Base-by-base conservation (phyloP, 1,140 invertebrate species). In the Cylas formicarius region DNA sequence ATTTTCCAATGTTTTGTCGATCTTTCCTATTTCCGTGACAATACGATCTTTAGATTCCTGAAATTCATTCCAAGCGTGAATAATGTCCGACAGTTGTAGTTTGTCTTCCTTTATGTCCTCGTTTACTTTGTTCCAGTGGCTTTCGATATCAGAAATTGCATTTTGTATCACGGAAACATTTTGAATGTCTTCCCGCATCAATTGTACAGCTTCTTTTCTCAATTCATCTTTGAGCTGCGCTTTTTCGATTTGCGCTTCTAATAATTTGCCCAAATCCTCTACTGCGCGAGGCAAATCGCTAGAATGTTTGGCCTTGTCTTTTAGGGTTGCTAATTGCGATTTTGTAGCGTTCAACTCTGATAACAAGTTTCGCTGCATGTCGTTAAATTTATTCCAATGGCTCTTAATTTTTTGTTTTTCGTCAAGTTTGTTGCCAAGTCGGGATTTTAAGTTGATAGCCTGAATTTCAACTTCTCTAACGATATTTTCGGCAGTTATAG, bases 121-220 rank as follows among this genome's bases (percentile, higher is more conserved):
- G 40, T 82, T 79, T 0, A 88, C 67, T 56, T 82, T 81, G 56
- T 89, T 86, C 76, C 83, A 91, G 43, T 81, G 81, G 19, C 77
- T 75, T 51, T 90, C 85, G 23, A 86, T 74, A 0, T 80, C 74
- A 2, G 83, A 74, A 1, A 91, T 58, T 23, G 80, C 77, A 43
- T 83, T 82, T 65, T 91, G 87, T 41, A 90, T 81, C 2, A 77
- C 76, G 3, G 80, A 77, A 62, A 82, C 80, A 51, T 83, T 84
- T 18, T 77, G 75, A 49, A 86, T 80, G 66, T 90, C 87, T 66
- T 86, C 80, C 53, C 82, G 80, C 73, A 90, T 82, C 23, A 91
- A 63, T 35, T 79, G 70, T 13, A 81, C 69, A 1, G 84, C 86
- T 69, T 89, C 78, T 53, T 78, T 74, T 22, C 78, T 73, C 1